Conservation (phyloP, 1,140 invertebrate species). For the Hirudo medicinalis region DNA sequence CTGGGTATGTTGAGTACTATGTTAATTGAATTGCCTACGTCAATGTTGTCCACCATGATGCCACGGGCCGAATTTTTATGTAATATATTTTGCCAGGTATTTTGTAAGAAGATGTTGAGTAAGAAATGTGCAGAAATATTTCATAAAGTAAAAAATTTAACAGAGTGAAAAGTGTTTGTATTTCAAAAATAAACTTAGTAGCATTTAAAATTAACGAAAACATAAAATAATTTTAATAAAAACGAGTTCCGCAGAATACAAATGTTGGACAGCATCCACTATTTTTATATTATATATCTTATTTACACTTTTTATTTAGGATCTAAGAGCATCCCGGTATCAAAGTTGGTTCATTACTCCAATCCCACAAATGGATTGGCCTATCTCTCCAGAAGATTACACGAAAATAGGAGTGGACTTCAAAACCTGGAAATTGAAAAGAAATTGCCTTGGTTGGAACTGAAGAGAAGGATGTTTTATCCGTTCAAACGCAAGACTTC, state of each 20-base stretch:
- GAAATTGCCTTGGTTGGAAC: constrained; percentile 33
- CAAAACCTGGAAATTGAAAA: constrained; percentile 37
- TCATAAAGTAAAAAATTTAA: no score
- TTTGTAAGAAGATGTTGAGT: no score
- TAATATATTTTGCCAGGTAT: no score
- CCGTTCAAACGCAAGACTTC: no score
- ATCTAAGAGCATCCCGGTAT: constrained; percentile 85
- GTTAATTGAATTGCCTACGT: no score
- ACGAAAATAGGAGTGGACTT: constrained; percentile 61
- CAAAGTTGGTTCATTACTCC: constrained; percentile 92
- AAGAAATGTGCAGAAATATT: no score
- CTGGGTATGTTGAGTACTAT: constrained; percentile 51
- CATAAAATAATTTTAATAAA: background rate
- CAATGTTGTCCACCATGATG: no score
- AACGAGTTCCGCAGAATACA: background rate
- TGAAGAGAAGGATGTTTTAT: constrained; percentile 26
- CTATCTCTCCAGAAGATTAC: constrained; percentile 78
- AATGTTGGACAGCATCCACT: no score
- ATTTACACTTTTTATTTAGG: constrained; percentile 41
- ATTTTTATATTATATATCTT: background rate
- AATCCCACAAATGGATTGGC: constrained; percentile 86
- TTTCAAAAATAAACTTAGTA: background rate
- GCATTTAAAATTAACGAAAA: background rate
- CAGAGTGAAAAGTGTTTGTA: no score
- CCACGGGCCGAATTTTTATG: no score